Percentiles rank a stretch among this genome's conserved stretches.
phyloP scores from a whole-genome alignment of 2,888 invertebrate genomes.

The Yponomeuta sedellus region DNA sequence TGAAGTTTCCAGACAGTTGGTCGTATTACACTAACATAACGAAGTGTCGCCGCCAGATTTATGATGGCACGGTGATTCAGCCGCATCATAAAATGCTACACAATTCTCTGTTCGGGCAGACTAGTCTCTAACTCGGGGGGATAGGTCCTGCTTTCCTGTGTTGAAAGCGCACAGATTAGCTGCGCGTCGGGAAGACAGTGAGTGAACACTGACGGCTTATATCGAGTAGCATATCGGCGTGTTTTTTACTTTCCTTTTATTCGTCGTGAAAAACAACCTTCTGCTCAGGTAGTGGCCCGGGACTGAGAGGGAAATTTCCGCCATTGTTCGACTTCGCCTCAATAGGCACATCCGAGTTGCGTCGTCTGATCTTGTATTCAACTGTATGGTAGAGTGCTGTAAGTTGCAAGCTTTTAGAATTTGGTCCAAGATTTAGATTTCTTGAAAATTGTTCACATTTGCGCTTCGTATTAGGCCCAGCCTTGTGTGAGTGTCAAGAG shows the following conservation, averaged over 20 bases:
- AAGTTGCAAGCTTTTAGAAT: too few species aligned
- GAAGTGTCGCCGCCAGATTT: constrained; percentile 8
- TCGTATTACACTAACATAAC: constrained; percentile 2
- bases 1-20: constrained; percentile 1
- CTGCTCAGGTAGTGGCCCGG: background rate
- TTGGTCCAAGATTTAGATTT: too few species aligned
- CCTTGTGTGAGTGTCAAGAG: background rate
- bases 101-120: background rate
- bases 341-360: background rate
- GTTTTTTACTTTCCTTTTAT: background rate
- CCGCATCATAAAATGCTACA: constrained; percentile 1
- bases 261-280: background rate
- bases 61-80: constrained; percentile 9
- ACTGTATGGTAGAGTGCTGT: too few species aligned
- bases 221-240: constrained; percentile 2
- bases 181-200: background rate
- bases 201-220: constrained; percentile 1
- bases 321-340: background rate
- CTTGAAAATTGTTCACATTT: too few species aligned
- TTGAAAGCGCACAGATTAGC: background rate
- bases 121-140: background rate
- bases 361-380: background rate
- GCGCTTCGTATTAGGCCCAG: too few species aligned
- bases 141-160: background rate
- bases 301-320: background rate